A percentile compares a stretch with the other conserved stretches of the same genome.
Evolutionary conservation across 2,113 vertebrate species (phyloP).

Genomic region (Ageneiosus marmoratus): DNA sequence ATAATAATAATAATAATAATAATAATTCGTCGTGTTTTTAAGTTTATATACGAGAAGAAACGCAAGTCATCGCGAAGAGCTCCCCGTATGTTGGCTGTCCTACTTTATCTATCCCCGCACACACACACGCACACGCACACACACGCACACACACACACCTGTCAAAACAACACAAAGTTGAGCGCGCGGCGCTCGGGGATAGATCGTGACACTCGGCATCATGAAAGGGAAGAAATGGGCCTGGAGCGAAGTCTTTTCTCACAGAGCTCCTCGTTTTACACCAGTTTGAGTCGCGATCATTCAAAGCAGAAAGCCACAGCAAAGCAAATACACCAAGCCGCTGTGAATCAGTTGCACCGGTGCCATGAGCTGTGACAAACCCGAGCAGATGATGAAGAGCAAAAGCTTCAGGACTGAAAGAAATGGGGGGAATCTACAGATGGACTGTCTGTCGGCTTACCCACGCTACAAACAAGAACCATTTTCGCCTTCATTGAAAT

Average conservation of each 20-base stretch:
- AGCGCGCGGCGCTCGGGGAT: conserved; percentile 33
- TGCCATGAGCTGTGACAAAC: conserved; percentile 42
- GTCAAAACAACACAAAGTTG: conserved; percentile 77
- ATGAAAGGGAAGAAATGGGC: conserved; percentile 35
- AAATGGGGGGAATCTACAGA: conserved; percentile 50
- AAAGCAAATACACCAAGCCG: conserved; percentile 28
- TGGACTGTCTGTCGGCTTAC: conserved; percentile 55
- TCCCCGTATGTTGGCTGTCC: conserved; percentile 16
- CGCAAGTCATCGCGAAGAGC: background rate
- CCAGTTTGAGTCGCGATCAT: conserved; percentile 16
- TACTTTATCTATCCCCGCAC: conserved; percentile 21
- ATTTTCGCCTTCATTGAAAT: conserved; percentile 39
- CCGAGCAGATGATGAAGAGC: conserved; percentile 43
- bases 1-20: conserved; percentile 11
- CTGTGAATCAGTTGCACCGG: conserved; percentile 45
- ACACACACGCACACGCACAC: background rate
- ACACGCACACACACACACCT: conserved; percentile 70
- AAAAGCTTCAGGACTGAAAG: conserved; percentile 44
- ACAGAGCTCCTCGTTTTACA: conserved; percentile 32
- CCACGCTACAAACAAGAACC: conserved; percentile 34
- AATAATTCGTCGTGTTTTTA: background rate
- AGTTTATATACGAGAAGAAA: background rate
- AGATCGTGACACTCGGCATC: conserved; percentile 37
- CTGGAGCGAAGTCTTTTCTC: conserved; percentile 31
- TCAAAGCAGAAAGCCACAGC: conserved; percentile 36